phyloP scores from a whole-genome alignment of 1,140 invertebrate species.

The Temnothorax longispinosus region DNA sequence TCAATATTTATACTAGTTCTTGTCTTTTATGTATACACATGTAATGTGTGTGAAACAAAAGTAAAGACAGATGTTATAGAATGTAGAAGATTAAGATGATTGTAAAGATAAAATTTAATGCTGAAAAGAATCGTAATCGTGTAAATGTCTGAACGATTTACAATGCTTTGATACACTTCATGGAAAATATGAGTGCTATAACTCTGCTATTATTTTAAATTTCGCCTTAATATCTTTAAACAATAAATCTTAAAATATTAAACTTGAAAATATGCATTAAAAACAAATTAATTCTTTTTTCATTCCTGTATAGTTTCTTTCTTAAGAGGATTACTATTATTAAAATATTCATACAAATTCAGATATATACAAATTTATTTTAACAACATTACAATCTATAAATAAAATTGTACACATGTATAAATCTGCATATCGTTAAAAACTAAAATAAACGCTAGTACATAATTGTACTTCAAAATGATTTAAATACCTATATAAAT shows the following conservation, averaged over 20 bases:
- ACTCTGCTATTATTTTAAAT: background rate
- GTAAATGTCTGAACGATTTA: background rate
- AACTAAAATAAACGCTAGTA: background rate
- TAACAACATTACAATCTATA: background rate
- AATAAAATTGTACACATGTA: background rate
- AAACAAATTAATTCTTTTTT: background rate
- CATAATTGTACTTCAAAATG: background rate
- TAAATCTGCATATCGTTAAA: background rate
- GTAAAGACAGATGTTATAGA: background rate
- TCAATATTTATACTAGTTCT: background rate
- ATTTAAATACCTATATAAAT: background rate
- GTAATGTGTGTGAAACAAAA: background rate
- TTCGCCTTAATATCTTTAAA: background rate
- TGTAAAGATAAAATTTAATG: background rate
- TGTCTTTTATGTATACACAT: background rate
- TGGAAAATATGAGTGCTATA: background rate
- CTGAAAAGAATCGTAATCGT: background rate
- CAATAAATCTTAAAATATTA: background rate
- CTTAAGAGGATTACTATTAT: background rate
- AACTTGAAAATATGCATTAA: no score
- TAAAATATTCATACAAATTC: background rate
- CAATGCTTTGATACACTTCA: background rate
- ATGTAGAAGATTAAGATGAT: background rate
- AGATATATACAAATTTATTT: background rate
- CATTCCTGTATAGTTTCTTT: background rate